These are phyloP conservation scores for Linnaemya tessellans DNA, from an alignment of 2,888 invertebrate species.

Conservation along the genomic window DNA sequence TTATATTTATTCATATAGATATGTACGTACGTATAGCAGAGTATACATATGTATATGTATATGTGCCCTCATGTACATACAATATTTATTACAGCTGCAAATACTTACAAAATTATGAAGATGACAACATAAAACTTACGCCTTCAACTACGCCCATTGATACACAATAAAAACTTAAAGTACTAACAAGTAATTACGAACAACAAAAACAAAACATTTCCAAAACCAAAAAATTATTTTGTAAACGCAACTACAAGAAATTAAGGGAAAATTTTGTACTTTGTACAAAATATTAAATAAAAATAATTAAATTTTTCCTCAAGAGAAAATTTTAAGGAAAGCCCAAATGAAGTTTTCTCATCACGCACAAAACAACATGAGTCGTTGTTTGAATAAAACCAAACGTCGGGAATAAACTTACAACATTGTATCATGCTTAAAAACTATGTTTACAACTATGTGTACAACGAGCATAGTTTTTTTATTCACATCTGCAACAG, in stretches of 20 bases:
- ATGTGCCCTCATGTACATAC: no score
- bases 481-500: neutral
- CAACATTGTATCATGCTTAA: conserved; percentile 40
- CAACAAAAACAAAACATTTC: neutral
- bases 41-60: no score
- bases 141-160: conserved; percentile 17
- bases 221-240: conserved; percentile 15
- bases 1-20: no score
- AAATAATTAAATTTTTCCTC: conserved; percentile 16
- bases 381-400: conserved; percentile 5
- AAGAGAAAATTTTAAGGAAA: conserved; percentile 6
- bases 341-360: conserved; percentile 49
- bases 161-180: conserved; percentile 12
- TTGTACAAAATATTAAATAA: neutral
- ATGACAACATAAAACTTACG: conserved; percentile 46
- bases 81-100: conserved; percentile 36
- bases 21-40: no score
- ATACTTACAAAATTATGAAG: conserved; percentile 23
- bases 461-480: conserved; percentile 11
- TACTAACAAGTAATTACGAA: conserved; percentile 37
- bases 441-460: conserved; percentile 40
- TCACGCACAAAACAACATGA: conserved; percentile 28
- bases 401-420: conserved; percentile 30
- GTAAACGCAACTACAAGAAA: conserved; percentile 19
- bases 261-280: neutral